phyloP scores from a whole-genome alignment of 2,888 invertebrate species.

The Cerastoderma edule region DNA sequence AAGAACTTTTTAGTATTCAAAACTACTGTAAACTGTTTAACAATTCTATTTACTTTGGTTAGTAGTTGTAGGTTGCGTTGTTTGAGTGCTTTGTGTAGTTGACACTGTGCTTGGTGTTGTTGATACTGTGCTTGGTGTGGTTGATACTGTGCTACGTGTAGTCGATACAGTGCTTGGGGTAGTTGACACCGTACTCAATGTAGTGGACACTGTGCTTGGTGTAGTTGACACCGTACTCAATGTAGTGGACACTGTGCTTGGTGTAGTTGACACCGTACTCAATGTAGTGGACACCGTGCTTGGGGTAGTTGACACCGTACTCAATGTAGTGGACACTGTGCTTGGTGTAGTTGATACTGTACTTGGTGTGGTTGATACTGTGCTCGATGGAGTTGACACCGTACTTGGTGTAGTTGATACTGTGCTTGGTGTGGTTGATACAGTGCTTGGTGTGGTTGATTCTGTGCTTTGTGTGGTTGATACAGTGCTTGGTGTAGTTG shows the following conservation, averaged over 20 bases:
- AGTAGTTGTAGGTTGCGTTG: constrained; percentile 6
- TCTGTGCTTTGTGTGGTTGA: background rate
- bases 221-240: background rate
- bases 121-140: background rate
- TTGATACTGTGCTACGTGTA: background rate
- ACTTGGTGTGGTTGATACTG: constrained; percentile 11
- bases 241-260: background rate
- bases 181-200: background rate
- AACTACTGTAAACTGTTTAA: too few relatives aligned
- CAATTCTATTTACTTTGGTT: too few relatives aligned
- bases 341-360: background rate
- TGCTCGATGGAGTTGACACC: background rate
- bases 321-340: background rate
- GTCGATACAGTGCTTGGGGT: background rate
- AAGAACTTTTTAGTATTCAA: too few relatives aligned
- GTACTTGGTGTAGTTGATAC: background rate
- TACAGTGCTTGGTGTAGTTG: background rate
- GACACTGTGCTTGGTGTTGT: background rate
- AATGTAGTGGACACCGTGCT: constrained; percentile 1
- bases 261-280: background rate
- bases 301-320: constrained; percentile 1
- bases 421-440: background rate
- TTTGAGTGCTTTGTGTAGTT: background rate
- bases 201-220: background rate
- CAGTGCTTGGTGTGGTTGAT: background rate